Evolutionary conservation across 2,888 invertebrate genomes (phyloP).

Genomic region (Baronia brevicornis): DNA sequence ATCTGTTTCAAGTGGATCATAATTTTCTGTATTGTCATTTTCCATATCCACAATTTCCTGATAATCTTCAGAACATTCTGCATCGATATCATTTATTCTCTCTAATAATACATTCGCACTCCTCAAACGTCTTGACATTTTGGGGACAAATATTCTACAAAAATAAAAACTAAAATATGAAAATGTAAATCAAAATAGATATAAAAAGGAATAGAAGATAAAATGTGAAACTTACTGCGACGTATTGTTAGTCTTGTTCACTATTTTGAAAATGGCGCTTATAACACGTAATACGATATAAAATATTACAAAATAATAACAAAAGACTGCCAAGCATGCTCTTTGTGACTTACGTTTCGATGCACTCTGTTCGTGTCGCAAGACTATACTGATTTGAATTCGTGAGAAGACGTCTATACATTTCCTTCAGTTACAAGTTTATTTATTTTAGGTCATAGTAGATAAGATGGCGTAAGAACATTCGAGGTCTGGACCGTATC

Average conservation of each 20-base stretch:
- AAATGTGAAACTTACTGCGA: too few species aligned
- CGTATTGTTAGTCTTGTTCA: too few species aligned
- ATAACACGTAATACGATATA: too few species aligned
- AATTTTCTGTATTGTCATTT: conserved; percentile 1
- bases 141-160: too few species aligned
- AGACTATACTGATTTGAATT: conserved; percentile 1
- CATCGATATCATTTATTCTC: conserved; percentile 2
- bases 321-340: conserved; percentile 1
- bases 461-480: conserved; percentile 1
- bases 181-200: too few species aligned
- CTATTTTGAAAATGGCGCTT: too few species aligned
- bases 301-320: background rate
- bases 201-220: too few species aligned
- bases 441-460: conserved; percentile 1
- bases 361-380: background rate
- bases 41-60: conserved; percentile 2
- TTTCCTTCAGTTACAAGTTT: conserved; percentile 2
- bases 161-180: too few species aligned
- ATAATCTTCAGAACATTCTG: too few species aligned
- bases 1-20: background rate
- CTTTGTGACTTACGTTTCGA: conserved; percentile 1
- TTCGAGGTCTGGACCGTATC: conserved; percentile 1
- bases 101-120: too few species aligned
- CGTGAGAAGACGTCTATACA: conserved; percentile 2
- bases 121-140: too few species aligned